Percentiles rank a stretch among this genome's conserved stretches.
phyloP scores from a whole-genome alignment of 2,797 vertebrate genomes.

The Sphenodon punctatus region DNA sequence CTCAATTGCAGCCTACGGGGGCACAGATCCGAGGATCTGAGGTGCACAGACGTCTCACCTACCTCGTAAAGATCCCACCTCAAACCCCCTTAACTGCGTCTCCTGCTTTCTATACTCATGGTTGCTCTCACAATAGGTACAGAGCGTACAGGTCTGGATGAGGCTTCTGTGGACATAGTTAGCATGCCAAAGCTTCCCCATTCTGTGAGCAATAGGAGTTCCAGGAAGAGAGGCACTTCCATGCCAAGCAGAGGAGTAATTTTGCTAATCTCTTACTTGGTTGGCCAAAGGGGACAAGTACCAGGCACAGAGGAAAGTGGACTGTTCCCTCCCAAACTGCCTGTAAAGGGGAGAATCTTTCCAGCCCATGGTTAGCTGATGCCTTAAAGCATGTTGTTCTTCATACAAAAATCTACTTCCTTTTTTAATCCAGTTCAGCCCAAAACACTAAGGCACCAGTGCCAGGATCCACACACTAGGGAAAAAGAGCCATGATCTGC shows the following conservation, averaged over 20 bases:
- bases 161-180: not conserved
- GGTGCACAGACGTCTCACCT: too few species aligned
- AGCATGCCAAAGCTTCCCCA: accelerated
- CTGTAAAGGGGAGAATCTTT: not conserved
- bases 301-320: not conserved
- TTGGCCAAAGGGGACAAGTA: too few species aligned
- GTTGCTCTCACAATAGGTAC: not conserved
- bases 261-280: too few species aligned
- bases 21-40: too few species aligned
- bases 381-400: too few species aligned
- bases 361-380: not conserved
- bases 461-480: too few species aligned
- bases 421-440: not conserved
- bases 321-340: not conserved
- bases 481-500: too few species aligned
- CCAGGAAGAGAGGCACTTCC: not conserved
- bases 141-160: accelerated
- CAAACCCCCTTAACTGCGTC: too few species aligned
- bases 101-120: too few species aligned
- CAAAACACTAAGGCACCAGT: not conserved
- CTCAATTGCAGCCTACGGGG: too few species aligned
- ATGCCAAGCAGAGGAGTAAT: not conserved
- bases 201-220: not conserved
- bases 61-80: too few species aligned
- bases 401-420: not conserved